Conservation (phyloP, 2,113 vertebrate genomes). For the Stigmatopora argus region DNA sequence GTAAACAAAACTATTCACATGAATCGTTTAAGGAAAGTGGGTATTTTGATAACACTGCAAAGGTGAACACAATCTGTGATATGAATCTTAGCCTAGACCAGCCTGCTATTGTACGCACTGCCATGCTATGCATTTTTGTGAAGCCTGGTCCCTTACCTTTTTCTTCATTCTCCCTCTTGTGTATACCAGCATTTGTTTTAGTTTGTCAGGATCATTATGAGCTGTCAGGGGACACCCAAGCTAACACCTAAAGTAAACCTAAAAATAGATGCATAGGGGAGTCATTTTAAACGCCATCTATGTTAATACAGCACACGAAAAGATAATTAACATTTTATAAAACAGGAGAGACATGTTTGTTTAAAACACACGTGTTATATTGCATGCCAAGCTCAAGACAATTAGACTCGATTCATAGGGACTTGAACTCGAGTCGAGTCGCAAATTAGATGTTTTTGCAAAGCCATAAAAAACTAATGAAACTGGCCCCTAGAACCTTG, state of each 20-base stretch:
- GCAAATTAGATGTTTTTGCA: no score
- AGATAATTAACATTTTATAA: slow-evolving; percentile 47
- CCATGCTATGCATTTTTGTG: slow-evolving; percentile 7
- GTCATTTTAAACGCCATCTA: slow-evolving; percentile 51
- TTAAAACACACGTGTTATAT: no score
- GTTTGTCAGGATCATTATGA: slow-evolving; percentile 62
- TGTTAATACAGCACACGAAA: slow-evolving; percentile 47
- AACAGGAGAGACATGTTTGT: slow-evolving; percentile 39
- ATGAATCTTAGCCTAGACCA: slow-evolving; percentile 4
- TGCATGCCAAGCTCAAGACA: no score
- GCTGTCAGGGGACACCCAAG: slow-evolving; percentile 47
- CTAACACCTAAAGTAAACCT: slow-evolving; percentile 50
- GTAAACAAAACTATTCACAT: no score
- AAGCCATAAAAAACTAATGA: no score
- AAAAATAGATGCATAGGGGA: slow-evolving; percentile 43
- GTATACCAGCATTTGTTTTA: slow-evolving; percentile 57
- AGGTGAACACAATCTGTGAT: not conserved
- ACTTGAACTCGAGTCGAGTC: no score
- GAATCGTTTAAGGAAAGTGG: no score
- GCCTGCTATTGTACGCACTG: slow-evolving; percentile 2
- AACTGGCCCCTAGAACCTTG: no score
- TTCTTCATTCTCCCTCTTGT: slow-evolving; percentile 26
- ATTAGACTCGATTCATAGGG: no score
- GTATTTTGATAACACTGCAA: not conserved
- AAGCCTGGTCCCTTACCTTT: slow-evolving; percentile 16